Evolutionary conservation across 2,888 invertebrate genomes (phyloP), one percentile per base, ranked within the genome.

Genomic region (Melieria omissa): DNA sequence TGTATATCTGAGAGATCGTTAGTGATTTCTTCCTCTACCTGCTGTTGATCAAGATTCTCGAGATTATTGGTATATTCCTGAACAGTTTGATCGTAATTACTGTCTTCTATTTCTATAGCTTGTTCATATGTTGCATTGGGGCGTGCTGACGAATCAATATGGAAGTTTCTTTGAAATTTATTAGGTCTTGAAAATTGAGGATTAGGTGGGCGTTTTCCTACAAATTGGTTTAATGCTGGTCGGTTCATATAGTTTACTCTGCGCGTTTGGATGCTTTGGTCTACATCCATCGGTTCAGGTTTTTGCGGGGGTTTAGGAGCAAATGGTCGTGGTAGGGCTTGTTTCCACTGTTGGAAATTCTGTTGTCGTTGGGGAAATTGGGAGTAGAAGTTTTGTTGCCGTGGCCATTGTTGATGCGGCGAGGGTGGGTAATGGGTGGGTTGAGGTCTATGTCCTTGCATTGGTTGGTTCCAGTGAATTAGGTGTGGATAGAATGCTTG

Each of bases 121-220:
- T 65, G 47, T 6, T 47, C 47, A 63, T n/a, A n/a, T n/a, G n/a
- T n/a, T n/a, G n/a, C 45, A 52, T 14, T 54, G 14, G 54, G 62
- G 29, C 41, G n/a, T 61, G 42, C 70, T 45, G 55, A 46, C 57
- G 64, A 14, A 44, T 68, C 44, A 46, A 72, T 57, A 46, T 72
- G 54, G n/a, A 16, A 72, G 67, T 63, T 72, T 16, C 72, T 44
- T 60, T 67, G 62, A n/a, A 42, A 55, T 46, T 72, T 67, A 16
- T 29, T 54, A 44, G 12, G 71, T 10, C 42, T 67, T 45, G 6
- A 10, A 10, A 47, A 47, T 47, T 47, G 47, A 55, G 65, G 71
- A 47, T 47, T 6, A 44, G 52, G 62, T 14, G 61, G 71, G 47
- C 61, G 49, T 44, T 65, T 65, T 2, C 64, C 71, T n/a, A 65